phyloP scores from a whole-genome alignment of 2,797 vertebrate species.

The Eulemur coronatus region DNA sequence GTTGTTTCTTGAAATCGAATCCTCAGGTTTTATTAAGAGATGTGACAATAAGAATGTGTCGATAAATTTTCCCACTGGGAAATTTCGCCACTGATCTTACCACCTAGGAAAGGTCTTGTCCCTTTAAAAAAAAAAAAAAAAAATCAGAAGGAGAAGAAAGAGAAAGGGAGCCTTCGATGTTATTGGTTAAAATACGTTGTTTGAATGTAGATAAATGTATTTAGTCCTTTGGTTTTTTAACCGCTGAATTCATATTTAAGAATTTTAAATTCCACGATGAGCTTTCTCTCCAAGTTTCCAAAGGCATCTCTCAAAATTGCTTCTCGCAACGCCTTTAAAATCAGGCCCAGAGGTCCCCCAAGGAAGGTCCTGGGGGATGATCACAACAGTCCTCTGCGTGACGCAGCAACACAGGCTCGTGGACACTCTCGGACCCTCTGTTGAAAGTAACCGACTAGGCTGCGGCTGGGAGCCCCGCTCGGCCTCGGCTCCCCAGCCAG shows the following conservation, averaged over 20 bases:
- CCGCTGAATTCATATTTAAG: neutral
- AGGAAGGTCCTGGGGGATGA: neutral
- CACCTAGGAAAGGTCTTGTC: neutral
- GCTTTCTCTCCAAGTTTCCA: neutral
- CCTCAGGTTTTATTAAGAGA: conserved; percentile 44
- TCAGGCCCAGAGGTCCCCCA: neutral
- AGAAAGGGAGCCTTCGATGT: neutral
- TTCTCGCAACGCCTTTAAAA: neutral
- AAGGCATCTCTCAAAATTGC: neutral
- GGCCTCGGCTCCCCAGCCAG: conserved; percentile 26
- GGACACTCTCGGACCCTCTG: neutral
- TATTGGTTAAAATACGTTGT: neutral
- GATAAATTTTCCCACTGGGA: neutral
- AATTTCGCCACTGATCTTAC: neutral
- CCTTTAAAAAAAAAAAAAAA: conserved; percentile 9
- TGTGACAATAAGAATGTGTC: neutral
- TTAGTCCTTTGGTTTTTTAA: conserved; percentile 48
- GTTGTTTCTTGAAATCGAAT: neutral
- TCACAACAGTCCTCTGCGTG: conserved; percentile 7
- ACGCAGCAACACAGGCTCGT: neutral
- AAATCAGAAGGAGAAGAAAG: neutral
- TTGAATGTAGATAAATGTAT: neutral
- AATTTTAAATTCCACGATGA: conserved; percentile 41
- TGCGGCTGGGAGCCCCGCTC: conserved; percentile 62
- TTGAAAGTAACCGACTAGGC: neutral